Conservation (phyloP, 2,888 invertebrate species). For the Syritta pipiens region DNA sequence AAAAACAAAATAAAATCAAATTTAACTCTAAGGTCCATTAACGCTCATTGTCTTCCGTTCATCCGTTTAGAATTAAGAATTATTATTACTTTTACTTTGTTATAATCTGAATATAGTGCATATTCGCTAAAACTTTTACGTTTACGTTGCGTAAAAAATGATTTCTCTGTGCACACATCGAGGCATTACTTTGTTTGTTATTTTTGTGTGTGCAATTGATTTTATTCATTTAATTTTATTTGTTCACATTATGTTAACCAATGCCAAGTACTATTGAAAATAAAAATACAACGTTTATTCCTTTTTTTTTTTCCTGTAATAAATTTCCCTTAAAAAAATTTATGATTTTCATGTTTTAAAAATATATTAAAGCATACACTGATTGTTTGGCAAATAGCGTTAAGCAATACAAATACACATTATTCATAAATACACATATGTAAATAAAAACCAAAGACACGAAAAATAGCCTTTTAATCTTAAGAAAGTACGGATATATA, state of each 20-base stretch:
- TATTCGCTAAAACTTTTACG: constrained; percentile 23
- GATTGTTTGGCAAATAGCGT: constrained; percentile 59
- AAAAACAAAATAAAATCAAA: constrained; percentile 12
- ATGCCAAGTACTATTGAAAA: no score
- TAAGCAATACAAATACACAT: constrained; percentile 64
- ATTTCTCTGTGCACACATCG: constrained; percentile 22
- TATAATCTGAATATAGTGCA: constrained; percentile 36
- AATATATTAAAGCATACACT: constrained; percentile 63
- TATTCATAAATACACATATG: constrained; percentile 50
- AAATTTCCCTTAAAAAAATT: constrained; percentile 26
- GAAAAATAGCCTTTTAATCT: constrained; percentile 45
- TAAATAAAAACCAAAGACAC: constrained; percentile 47
- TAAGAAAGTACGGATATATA: neutral
- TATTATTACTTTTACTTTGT: no score
- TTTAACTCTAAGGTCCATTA: constrained; percentile 29
- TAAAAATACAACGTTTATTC: constrained; percentile 38
- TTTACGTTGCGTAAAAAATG: neutral
- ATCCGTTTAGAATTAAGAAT: constrained; percentile 12
- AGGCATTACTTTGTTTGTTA: constrained; percentile 2
- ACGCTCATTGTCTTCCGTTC: constrained; percentile 50
- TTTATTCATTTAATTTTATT: no score
- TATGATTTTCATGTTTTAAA: constrained; percentile 24
- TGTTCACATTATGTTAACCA: no score
- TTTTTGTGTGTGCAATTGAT: constrained; percentile 16
- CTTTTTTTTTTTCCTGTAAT: constrained; percentile 32